A percentile compares a stretch with the other conserved stretches of the same genome.
phyloP scores from a whole-genome alignment of 1,140 invertebrate genomes.

The Drosophila tropicalis region DNA sequence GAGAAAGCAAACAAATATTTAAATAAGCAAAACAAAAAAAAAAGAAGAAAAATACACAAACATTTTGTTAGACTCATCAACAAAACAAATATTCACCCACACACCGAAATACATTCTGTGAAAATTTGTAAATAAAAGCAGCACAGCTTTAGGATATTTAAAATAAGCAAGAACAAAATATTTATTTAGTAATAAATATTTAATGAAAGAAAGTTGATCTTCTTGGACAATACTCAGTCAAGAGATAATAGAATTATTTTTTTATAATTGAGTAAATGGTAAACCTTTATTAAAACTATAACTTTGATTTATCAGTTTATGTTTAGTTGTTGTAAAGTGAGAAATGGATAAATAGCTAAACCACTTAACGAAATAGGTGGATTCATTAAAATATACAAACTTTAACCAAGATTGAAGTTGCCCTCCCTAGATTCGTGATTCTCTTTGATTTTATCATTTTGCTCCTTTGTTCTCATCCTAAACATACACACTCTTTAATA shows the following conservation, averaged over 20 bases:
- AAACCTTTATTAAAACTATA: too few species aligned
- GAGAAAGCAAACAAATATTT: conserved; percentile 29
- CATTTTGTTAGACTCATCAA: conserved; percentile 8
- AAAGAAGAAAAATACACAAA: background rate
- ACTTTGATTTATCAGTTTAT: too few species aligned
- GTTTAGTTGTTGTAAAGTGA: too few species aligned
- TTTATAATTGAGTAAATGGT: too few species aligned
- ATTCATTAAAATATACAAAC: too few species aligned
- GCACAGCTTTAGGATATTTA: background rate
- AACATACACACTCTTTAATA: background rate
- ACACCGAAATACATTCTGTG: background rate
- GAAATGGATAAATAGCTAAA: too few species aligned
- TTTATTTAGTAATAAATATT: background rate
- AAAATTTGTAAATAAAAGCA: conserved; percentile 9
- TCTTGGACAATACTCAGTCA: too few species aligned
- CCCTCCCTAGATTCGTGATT: too few species aligned
- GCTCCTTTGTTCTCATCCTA: background rate
- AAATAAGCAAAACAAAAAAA: conserved; percentile 1
- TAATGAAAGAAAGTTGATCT: background rate
- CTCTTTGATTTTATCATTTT: background rate
- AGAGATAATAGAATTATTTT: too few species aligned
- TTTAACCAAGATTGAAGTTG: too few species aligned
- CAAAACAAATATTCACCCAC: conserved; percentile 14
- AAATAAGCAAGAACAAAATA: background rate
- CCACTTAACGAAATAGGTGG: background rate